Evolutionary conservation across 2,797 vertebrate genomes (phyloP).

Genomic region (Bradypodion pumilum): DNA sequence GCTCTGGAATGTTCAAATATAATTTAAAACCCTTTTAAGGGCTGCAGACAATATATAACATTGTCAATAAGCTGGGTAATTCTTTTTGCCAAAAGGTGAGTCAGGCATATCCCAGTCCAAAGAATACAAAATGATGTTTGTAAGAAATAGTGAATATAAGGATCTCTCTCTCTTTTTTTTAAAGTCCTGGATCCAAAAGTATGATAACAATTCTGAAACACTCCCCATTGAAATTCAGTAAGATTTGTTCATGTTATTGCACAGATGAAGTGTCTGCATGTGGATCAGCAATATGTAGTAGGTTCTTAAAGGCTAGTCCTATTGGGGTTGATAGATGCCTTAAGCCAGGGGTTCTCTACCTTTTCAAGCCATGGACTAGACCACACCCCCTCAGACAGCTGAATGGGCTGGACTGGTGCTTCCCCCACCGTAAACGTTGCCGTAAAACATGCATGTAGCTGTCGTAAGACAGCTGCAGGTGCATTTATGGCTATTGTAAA

Average conservation of each 20-base stretch:
- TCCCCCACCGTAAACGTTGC: too few relatives aligned
- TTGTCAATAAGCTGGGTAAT: slow-evolving; percentile 26
- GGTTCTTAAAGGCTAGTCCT: not conserved
- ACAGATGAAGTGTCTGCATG: not conserved
- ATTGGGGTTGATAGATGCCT: not conserved
- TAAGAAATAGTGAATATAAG: not conserved
- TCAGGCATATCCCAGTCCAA: slow-evolving; percentile 30
- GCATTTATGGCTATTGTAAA: too few relatives aligned
- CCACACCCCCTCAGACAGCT: too few relatives aligned
- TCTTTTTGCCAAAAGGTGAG: not conserved
- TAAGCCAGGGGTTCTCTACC: too few relatives aligned
- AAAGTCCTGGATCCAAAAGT: not conserved
- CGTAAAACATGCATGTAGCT: too few relatives aligned
- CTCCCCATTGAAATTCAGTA: not conserved
- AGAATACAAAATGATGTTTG: slow-evolving; percentile 18
- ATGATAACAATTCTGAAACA: not conserved
- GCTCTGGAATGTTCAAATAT: accelerated
- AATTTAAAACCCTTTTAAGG: not conserved
- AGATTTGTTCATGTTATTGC: not conserved
- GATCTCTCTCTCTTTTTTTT: not conserved
- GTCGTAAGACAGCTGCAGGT: too few relatives aligned
- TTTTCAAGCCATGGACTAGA: too few relatives aligned
- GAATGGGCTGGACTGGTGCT: too few relatives aligned
- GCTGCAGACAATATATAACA: not conserved
- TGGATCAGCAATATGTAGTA: not conserved